These are phyloP conservation scores for Cetonia aurata DNA, from an alignment of 2,888 invertebrate genomes.

Conservation along the genomic window DNA sequence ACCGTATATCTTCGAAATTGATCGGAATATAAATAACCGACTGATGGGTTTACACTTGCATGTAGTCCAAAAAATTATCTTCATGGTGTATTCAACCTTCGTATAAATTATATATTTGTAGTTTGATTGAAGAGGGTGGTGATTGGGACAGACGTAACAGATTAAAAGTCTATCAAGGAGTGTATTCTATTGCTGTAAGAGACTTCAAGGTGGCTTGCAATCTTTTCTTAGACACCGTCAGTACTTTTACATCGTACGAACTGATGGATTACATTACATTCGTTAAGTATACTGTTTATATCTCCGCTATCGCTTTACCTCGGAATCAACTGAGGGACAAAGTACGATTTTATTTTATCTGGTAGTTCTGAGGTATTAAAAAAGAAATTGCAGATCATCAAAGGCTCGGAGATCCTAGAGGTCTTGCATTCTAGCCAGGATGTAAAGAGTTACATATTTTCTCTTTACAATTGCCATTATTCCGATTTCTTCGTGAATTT, in stretches of 20 bases:
- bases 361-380: neutral
- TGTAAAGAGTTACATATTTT: slow-evolving; percentile 73
- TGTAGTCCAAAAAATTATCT: too few species aligned
- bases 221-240: slow-evolving; percentile 77
- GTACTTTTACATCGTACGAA: slow-evolving; percentile 82
- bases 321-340: slow-evolving; percentile 62
- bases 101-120: slow-evolving; percentile 3
- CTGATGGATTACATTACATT: slow-evolving; percentile 76
- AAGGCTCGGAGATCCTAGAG: slow-evolving; percentile 80
- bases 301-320: slow-evolving; percentile 64
- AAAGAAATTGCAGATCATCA: slow-evolving; percentile 51
- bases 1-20: too few species aligned
- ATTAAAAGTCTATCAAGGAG: slow-evolving; percentile 76
- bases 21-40: too few species aligned
- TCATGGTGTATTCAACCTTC: neutral
- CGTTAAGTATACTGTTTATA: slow-evolving; percentile 64
- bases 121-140: slow-evolving; percentile 64
- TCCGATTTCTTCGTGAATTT: slow-evolving; percentile 71
- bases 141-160: slow-evolving; percentile 83
- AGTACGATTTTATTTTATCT: slow-evolving; percentile 48
- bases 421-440: slow-evolving; percentile 80
- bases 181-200: slow-evolving; percentile 76
- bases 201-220: slow-evolving; percentile 76
- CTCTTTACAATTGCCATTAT: slow-evolving; percentile 79
- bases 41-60: too few species aligned